Conservation (phyloP, 2,888 invertebrate genomes). For the Hyalella azteca region DNA sequence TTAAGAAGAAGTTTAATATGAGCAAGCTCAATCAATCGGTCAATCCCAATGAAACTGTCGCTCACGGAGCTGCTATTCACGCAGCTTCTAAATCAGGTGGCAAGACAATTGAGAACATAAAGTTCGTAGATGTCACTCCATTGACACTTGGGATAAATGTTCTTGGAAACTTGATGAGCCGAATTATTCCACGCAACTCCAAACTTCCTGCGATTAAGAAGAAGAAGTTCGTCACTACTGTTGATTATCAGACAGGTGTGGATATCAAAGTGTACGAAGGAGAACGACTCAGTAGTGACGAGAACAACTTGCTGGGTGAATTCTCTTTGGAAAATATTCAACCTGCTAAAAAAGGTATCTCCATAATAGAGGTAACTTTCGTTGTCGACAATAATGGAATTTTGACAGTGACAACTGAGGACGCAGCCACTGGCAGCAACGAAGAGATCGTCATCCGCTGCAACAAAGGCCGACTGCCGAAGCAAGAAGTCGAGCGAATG, state of each 20-base stretch:
- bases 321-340: conserved; percentile 29
- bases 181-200: conserved; percentile 3
- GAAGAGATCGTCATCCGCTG: not conserved
- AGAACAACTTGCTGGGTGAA: conserved; percentile 22
- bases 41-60: conserved; percentile 28
- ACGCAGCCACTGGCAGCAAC: not conserved
- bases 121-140: conserved; percentile 1
- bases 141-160: conserved; percentile 21
- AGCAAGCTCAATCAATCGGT: not conserved
- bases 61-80: conserved; percentile 11
- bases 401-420: not conserved
- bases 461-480: conserved; percentile 7
- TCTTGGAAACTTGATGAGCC: not conserved
- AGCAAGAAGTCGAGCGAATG: conserved; percentile 8
- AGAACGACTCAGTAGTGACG: conserved; percentile 2
- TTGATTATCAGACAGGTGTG: conserved; percentile 28
- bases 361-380: conserved; percentile 15
- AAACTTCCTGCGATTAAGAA: conserved; percentile 20
- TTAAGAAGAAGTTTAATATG: not conserved
- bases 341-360: conserved; percentile 21
- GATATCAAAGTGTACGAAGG: conserved; percentile 32
- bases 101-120: not conserved
- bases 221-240: not conserved
- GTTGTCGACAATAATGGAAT: conserved; percentile 3
- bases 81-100: not conserved